phyloP scores from a whole-genome alignment of 2,113 vertebrate species.

The Phyllostomus discolor region DNA sequence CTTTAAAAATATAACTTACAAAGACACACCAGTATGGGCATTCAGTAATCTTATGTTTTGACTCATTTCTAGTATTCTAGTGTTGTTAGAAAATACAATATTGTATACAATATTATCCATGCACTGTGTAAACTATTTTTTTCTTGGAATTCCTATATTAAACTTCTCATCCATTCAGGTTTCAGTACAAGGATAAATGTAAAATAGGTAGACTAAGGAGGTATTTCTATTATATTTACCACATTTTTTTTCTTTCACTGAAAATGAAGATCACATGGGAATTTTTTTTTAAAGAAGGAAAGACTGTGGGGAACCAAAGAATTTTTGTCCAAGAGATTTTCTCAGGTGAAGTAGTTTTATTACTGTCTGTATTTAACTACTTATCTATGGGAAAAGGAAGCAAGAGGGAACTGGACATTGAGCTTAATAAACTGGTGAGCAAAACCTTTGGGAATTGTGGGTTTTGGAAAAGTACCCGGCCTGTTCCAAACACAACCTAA shows the following conservation, averaged over 20 bases:
- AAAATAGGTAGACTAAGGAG: rapidly evolving
- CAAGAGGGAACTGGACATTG: too few species aligned
- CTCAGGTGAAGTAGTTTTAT: background rate
- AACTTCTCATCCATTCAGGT: background rate
- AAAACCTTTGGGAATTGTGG: too few species aligned
- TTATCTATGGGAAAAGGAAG: too few species aligned
- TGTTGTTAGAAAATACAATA: background rate
- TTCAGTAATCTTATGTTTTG: background rate
- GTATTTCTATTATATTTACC: background rate
- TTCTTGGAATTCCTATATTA: background rate
- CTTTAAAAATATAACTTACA: background rate
- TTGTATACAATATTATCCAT: background rate
- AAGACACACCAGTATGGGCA: rapidly evolving
- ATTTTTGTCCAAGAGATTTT: background rate
- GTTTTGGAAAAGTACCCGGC: too few species aligned
- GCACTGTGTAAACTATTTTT: background rate
- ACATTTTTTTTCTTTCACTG: background rate
- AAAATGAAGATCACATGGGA: background rate
- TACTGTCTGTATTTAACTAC: too few species aligned
- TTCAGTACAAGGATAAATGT: background rate
- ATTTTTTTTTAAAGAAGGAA: background rate
- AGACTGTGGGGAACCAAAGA: background rate
- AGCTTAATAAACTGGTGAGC: too few species aligned
- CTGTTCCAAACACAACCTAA: too few species aligned
- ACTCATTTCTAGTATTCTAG: background rate